A percentile compares a stretch with the other conserved stretches of the same genome.
Evolutionary conservation across 2,113 vertebrate species (phyloP).

Genomic region (Cephalophus harveyi): DNA sequence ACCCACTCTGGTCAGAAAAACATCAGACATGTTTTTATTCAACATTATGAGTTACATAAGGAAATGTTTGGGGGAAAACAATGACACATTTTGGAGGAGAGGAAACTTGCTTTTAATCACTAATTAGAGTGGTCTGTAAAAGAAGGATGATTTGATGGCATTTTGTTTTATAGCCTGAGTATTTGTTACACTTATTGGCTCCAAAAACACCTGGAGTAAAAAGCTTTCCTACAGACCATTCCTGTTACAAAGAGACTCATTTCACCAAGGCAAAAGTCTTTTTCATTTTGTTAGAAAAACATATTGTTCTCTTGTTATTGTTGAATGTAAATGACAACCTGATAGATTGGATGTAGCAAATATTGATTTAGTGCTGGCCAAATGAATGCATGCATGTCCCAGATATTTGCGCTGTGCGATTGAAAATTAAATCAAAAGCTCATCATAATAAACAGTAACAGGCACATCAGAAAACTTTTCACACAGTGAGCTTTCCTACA

Average conservation of each 20-base stretch:
- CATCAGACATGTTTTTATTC: constrained; percentile 49
- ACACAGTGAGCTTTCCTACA: not conserved
- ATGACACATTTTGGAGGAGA: not conserved
- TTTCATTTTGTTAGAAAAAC: not conserved
- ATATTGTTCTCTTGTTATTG: not conserved
- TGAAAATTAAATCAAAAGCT: constrained; percentile 11
- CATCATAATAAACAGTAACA: not conserved
- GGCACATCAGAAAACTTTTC: not conserved
- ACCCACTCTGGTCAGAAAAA: constrained; percentile 50
- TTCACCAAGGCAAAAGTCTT: not conserved
- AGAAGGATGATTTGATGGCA: constrained; percentile 24
- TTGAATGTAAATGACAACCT: not conserved
- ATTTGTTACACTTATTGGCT: constrained; percentile 11
- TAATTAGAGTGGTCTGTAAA: constrained; percentile 40
- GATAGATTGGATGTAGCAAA: not conserved
- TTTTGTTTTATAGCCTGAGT: constrained; percentile 22
- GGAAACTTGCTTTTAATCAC: constrained; percentile 34
- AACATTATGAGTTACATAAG: constrained; percentile 34
- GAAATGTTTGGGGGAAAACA: not conserved
- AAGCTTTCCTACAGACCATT: not conserved
- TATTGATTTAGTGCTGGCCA: not conserved
- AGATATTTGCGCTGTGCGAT: not conserved
- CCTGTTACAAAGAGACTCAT: not conserved
- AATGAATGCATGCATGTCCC: not conserved
- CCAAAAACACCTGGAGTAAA: not conserved